Base-by-base conservation (phyloP, 2,888 invertebrate species). In the Brassicogethes aeneus region DNA sequence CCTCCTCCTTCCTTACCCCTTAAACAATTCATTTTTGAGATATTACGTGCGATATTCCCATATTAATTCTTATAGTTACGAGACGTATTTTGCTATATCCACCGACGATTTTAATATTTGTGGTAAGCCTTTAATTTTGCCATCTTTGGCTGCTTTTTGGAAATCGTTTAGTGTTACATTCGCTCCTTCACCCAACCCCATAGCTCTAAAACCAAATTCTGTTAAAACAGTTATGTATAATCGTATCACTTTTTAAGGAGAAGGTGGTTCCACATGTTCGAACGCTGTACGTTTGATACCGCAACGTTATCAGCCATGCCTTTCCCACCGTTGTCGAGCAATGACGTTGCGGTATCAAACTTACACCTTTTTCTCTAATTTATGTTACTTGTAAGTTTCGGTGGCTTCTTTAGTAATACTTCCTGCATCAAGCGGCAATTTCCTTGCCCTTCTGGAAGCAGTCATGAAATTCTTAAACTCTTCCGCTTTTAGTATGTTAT, bases 401-500 rank as follows among this genome's bases (percentile, higher is more conserved):
- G 51, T 68, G 2, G 75, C 70, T 45, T 80, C 80, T 36, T 71
- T 70, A 5, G 73, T 68, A 1, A 81, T 69, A 37, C 69, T 70
- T 7, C 70, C 63, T 2, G 73, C 66, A 53, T 79, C 77, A 1
- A 71, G 58, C 0, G 76, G 64, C 43, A 74, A 53, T 44, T 76
- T 73, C 37, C 76, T 71, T 1, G 69, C 63, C 17, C 69, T 69
- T 15, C 79, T 68, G 2, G 77, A 71, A 10, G 75, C 75, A 0
- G 67, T 65, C 15, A 81, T 70, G 53, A 80, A 57, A 48, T 70
- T 69, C 52, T 74, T 76, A 52, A 82, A 74, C 61, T 82, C 82
- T 15, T 68, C 65, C 46, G 71, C 72, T 50, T 75, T 76, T 46
- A 79, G 55, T 46, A 68, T 62, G 34, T 65, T 56, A 53, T 78